These are phyloP conservation scores for Crypturellus undulatus DNA, from an alignment of 2,113 vertebrate species.

Conservation along the genomic window DNA sequence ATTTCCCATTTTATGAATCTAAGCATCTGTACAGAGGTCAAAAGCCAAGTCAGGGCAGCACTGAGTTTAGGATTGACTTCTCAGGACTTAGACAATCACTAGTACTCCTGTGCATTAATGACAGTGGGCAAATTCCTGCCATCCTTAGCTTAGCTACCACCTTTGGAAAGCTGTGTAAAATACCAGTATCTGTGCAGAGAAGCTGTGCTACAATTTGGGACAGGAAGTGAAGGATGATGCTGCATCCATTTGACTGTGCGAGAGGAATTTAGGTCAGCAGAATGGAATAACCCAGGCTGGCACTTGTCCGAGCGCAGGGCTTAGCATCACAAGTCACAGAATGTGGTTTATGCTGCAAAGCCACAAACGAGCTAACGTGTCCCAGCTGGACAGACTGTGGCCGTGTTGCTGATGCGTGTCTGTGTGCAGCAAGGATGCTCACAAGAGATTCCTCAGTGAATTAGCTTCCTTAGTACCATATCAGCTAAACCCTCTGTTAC, in stretches of 20 bases:
- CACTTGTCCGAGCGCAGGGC: background rate
- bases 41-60: background rate
- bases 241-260: constrained; percentile 16
- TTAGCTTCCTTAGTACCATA: background rate
- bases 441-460: background rate
- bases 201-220: background rate
- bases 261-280: constrained; percentile 64
- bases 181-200: background rate
- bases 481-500: background rate
- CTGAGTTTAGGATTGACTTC: background rate
- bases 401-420: background rate
- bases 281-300: constrained; percentile 54
- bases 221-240: constrained; percentile 2
- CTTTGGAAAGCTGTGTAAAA: rapidly evolving
- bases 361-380: constrained; percentile 34
- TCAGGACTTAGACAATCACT: background rate
- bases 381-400: background rate
- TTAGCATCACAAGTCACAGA: constrained; percentile 46
- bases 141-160: background rate
- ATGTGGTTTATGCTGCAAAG: constrained; percentile 41
- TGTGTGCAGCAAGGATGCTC: background rate
- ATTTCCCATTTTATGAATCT: background rate
- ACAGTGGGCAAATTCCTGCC: background rate
- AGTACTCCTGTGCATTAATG: background rate
- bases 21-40: background rate